Evolutionary conservation across 2,113 vertebrate species (phyloP).

Genomic region (Sterna hirundo): DNA sequence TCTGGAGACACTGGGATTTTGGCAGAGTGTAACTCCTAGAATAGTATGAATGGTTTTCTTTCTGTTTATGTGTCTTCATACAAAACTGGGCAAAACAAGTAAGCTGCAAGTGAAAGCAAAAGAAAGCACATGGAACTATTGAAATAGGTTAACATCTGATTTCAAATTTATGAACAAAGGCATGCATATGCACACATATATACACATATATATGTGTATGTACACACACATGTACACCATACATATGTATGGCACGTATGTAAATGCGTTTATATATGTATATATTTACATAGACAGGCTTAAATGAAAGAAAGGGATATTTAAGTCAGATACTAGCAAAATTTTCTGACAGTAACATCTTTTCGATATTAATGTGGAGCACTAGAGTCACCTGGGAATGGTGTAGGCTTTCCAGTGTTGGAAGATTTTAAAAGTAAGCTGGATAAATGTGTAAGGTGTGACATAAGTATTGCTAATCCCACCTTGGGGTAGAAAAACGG

Average conservation of each 20-base stretch:
- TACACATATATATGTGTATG: not conserved
- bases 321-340: not conserved
- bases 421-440: not conserved
- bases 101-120: conserved; percentile 11
- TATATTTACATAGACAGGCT: not conserved
- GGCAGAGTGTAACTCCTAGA: conserved; percentile 5
- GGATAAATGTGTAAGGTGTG: not conserved
- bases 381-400: not conserved
- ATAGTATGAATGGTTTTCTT: conserved; percentile 15
- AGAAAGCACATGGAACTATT: not conserved
- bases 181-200: not conserved
- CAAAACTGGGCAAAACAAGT: conserved; percentile 9
- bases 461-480: not conserved
- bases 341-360: not conserved
- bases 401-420: not conserved
- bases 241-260: not conserved
- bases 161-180: not conserved
- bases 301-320: not conserved
- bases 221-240: not conserved
- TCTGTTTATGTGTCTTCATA: not conserved
- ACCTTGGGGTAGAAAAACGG: not conserved
- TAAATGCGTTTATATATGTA: not conserved
- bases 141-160: not conserved
- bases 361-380: not conserved
- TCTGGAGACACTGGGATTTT: conserved; percentile 35